Evolutionary conservation across 2,113 vertebrate genomes (phyloP).

Genomic region (Eclectus roratus): DNA sequence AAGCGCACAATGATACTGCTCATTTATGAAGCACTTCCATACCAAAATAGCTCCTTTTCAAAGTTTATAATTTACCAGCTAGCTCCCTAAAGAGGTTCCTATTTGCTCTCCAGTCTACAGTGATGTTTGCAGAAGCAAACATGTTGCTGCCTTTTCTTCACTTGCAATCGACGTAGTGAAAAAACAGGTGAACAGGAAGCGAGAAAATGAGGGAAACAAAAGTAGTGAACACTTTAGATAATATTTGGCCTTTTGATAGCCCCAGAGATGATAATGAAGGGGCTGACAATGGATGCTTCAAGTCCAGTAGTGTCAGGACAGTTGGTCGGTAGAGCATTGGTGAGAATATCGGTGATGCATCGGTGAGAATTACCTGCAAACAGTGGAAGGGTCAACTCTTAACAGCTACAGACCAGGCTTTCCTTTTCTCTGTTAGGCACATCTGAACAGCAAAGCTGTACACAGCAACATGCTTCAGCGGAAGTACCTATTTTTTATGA

Average conservation of each 20-base stretch:
- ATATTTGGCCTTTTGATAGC: background rate
- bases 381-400: background rate
- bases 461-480: background rate
- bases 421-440: background rate
- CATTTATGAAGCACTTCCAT: background rate
- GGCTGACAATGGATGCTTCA: background rate
- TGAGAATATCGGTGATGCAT: background rate
- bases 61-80: background rate
- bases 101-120: background rate
- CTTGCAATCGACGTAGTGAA: background rate
- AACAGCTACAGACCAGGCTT: background rate
- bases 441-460: background rate
- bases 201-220: background rate
- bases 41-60: background rate
- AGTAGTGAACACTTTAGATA: background rate
- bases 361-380: background rate
- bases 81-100: background rate
- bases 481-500: background rate
- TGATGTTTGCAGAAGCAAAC: background rate
- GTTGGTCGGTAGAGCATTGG: background rate
- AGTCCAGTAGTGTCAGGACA: background rate
- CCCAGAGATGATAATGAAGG: background rate
- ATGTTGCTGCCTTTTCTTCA: background rate
- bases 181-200: background rate
- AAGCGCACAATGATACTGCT: background rate